Evolutionary conservation across 2,888 invertebrate species (phyloP), one percentile per base, ranked within the genome.

Genomic region (Gastrophysa polygoni): DNA sequence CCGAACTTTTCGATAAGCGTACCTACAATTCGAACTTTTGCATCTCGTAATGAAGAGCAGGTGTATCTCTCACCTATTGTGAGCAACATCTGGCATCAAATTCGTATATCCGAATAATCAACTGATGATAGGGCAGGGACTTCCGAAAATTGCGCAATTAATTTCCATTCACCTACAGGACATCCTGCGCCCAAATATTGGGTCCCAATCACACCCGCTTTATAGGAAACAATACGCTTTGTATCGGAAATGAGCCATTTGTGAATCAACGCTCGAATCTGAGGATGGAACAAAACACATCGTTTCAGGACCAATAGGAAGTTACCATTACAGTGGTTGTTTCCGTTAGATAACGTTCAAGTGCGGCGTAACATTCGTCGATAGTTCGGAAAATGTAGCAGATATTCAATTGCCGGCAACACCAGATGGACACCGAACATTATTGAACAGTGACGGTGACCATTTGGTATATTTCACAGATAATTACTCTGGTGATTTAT

Each of bases 401-500:
- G 60, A 54, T 57, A 61, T 63, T 67, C 67, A 63, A 68, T 67
- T 61, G 66, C 63, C 60, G 63, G 59, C 57, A 52, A 58, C 58
- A 64, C 59, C 70, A 67, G 63, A 68, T 66, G 72, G 72, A 69
- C 71, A 68, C 69, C 67, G 69, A 66, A 70, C 70, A 64, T 67
- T 73, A 73, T 73, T 75, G 74, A 73, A 73, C 66, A 14, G n/a
- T 38, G 38, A 38, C 38, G 14, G 38, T 66, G 73, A 68, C 73
- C 71, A 68, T 73, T 73, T 67, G 71, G 71, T 38, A 73, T 75
- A 75, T 75, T 73, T 72, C 69, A 73, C 74, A 69, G 74, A 72
- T 73, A 73, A 73, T 75, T 74, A 73, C 67, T 68, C 71, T 69
- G 59, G 68, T 71, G 73, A 73, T 68, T 73, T 73, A 73, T 73